These are phyloP conservation scores for Phaenicophaeus curvirostris DNA, from an alignment of 2,797 vertebrate species.

Conservation along the genomic window DNA sequence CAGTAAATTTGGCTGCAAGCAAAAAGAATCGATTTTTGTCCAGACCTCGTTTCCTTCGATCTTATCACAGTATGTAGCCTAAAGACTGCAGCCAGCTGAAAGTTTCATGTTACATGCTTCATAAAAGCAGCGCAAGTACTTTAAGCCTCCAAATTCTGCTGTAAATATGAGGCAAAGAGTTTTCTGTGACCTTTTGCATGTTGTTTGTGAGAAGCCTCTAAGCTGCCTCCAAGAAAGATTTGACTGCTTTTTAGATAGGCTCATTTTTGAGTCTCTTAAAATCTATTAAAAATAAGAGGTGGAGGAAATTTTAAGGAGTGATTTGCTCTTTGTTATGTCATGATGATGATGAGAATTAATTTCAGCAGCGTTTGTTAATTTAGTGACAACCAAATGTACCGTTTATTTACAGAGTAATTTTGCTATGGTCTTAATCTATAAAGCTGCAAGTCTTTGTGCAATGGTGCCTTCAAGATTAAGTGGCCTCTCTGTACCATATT, in stretches of 20 bases:
- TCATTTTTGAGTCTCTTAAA: background rate
- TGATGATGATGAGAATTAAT: background rate
- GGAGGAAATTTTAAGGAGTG: background rate
- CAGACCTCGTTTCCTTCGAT: conserved; percentile 36
- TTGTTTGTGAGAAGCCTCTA: background rate
- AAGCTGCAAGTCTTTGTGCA: background rate
- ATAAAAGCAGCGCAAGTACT: background rate
- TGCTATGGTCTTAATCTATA: background rate
- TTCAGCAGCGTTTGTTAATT: background rate
- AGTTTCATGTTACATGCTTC: background rate
- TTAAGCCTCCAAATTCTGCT: background rate
- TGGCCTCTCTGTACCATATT: background rate
- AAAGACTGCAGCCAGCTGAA: conserved; percentile 1
- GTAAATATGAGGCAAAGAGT: background rate
- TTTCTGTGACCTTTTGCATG: background rate
- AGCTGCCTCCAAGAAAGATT: background rate
- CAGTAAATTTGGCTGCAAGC: conserved; percentile 43
- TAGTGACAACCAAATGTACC: background rate
- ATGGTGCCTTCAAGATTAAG: background rate
- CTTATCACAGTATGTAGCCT: background rate
- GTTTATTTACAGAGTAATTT: background rate
- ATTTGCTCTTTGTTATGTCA: background rate
- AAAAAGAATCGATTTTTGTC: conserved; percentile 43
- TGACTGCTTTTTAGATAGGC: background rate
- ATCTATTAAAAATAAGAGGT: background rate